A percentile compares a stretch with the other conserved stretches of the same genome.
phyloP scores from a whole-genome alignment of 2,797 vertebrate species.

The Neoniphon sammara region DNA sequence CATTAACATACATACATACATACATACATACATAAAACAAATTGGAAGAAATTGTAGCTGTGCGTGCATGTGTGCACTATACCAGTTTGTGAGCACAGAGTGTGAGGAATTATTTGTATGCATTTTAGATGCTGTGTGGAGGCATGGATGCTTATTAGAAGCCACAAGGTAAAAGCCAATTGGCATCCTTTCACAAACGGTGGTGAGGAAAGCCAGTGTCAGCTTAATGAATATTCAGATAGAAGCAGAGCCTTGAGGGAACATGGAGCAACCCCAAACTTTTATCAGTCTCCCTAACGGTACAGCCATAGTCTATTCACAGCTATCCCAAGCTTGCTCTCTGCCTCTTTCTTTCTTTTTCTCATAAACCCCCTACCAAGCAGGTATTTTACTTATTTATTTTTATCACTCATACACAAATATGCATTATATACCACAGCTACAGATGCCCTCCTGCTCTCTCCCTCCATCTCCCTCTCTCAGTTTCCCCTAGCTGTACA shows the following conservation, averaged over 20 bases:
- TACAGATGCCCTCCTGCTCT: conserved; percentile 25
- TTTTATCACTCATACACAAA: conserved; percentile 22
- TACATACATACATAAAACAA: not conserved
- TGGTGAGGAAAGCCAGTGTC: conserved; percentile 71
- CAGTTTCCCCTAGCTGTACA: conserved; percentile 44
- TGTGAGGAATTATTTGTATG: conserved; percentile 57
- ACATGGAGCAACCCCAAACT: conserved; percentile 69
- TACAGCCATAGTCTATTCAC: conserved; percentile 54
- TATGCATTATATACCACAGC: conserved; percentile 1
- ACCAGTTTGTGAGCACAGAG: too few relatives aligned
- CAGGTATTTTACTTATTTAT: conserved; percentile 20
- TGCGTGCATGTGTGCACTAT: conserved; percentile 1
- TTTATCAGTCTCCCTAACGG: conserved; percentile 72
- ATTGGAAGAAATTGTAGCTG: not conserved
- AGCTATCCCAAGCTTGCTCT: conserved; percentile 55
- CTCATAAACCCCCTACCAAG: conserved; percentile 12
- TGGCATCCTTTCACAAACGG: conserved; percentile 72
- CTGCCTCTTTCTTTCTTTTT: conserved; percentile 23
- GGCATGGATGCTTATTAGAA: conserved; percentile 64
- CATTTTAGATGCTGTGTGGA: conserved; percentile 34
- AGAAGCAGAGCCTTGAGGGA: conserved; percentile 70
- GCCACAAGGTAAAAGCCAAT: conserved; percentile 76
- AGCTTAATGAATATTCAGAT: conserved; percentile 80
- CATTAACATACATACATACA: not conserved
- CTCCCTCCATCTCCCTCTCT: conserved; percentile 26